phyloP scores from a whole-genome alignment of 2,113 vertebrate species.

The Sitta europaea region DNA sequence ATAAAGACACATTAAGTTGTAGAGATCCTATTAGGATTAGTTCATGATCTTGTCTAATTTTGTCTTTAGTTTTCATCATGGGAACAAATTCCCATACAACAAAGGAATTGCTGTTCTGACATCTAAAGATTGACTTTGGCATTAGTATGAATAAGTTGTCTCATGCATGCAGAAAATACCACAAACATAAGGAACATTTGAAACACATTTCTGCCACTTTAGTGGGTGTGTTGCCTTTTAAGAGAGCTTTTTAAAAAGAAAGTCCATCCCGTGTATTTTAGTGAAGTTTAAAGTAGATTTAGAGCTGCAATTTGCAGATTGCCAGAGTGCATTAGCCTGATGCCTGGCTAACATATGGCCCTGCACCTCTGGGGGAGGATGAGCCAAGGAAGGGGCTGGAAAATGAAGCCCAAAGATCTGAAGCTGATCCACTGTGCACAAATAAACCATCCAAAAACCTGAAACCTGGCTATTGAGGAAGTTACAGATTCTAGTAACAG shows the following conservation, averaged over 20 bases:
- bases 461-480: not conserved
- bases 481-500: not conserved
- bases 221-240: not conserved
- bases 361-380: not conserved
- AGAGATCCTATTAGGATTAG: not conserved
- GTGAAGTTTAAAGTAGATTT: not conserved
- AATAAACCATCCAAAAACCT: not conserved
- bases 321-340: slow-evolving; percentile 35
- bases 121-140: not conserved
- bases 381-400: not conserved
- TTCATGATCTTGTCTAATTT: not conserved
- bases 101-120: not conserved
- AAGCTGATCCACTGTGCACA: not conserved
- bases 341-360: not conserved
- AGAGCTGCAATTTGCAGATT: slow-evolving; percentile 47
- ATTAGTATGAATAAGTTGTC: not conserved
- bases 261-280: not conserved
- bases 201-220: not conserved
- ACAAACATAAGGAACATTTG: not conserved
- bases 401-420: not conserved
- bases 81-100: not conserved
- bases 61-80: not conserved
- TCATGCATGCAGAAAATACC: not conserved
- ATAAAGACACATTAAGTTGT: not conserved
- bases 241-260: not conserved